These are phyloP conservation scores for Sinocyclocheilus anshuiensis DNA, from an alignment of 2,113 vertebrate species.

Conservation along the genomic window DNA sequence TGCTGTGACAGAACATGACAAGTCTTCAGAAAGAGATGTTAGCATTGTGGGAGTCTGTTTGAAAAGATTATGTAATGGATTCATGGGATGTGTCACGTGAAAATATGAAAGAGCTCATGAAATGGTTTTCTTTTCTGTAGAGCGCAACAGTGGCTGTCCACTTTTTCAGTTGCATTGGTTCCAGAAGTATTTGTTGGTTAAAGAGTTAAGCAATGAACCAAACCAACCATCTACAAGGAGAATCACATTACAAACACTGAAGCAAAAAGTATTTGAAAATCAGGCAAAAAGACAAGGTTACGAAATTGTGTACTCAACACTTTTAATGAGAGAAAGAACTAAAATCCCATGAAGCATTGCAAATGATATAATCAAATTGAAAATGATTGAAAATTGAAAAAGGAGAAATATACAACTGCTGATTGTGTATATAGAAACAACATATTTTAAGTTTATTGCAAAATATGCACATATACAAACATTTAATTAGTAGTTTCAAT, in stretches of 20 bases:
- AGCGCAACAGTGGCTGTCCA: neutral
- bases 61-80: constrained; percentile 64
- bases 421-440: neutral
- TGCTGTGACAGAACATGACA: constrained; percentile 62
- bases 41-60: constrained; percentile 50
- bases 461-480: too few relatives aligned
- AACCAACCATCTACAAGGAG: neutral
- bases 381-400: too few relatives aligned
- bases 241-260: neutral
- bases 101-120: constrained; percentile 29
- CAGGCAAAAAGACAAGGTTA: too few relatives aligned
- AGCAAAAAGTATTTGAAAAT: too few relatives aligned
- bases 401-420: too few relatives aligned
- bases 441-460: neutral
- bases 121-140: neutral
- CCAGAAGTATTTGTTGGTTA: neutral
- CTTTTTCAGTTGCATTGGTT: neutral
- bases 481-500: too few relatives aligned
- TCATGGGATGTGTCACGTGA: constrained; percentile 41
- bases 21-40: constrained; percentile 44
- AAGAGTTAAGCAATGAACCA: neutral
- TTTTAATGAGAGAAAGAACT: too few relatives aligned
- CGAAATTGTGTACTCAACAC: too few relatives aligned
- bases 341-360: too few relatives aligned
- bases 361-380: too few relatives aligned